Evolutionary conservation across 2,797 vertebrate species (phyloP).

Genomic region (Pantherophis alleghaniensis): DNA sequence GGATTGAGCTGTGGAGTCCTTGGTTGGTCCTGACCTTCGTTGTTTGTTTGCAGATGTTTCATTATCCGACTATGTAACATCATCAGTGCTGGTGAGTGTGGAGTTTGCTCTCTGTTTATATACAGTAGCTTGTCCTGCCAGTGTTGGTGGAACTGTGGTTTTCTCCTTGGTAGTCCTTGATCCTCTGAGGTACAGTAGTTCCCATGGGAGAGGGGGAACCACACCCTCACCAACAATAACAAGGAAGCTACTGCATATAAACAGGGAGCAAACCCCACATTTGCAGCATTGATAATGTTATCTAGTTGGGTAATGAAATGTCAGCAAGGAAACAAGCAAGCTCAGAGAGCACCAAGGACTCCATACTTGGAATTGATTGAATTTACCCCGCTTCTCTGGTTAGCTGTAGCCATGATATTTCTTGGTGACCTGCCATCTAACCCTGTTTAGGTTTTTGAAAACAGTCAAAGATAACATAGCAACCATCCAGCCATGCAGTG

Average conservation of each 20-base stretch:
- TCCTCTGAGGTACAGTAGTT: background rate
- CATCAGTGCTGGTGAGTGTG: background rate
- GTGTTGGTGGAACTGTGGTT: background rate
- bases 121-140: background rate
- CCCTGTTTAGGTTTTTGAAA: background rate
- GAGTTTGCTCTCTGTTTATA: background rate
- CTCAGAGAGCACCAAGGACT: background rate
- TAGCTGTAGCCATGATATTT: background rate
- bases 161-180: background rate
- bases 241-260: background rate
- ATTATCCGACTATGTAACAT: background rate
- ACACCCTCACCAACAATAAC: background rate
- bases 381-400: background rate
- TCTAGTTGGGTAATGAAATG: background rate
- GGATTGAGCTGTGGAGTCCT: background rate
- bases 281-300: background rate
- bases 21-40: background rate
- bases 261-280: background rate
- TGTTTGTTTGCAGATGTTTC: background rate
- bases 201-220: rapidly evolving
- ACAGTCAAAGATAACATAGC: background rate
- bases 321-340: background rate
- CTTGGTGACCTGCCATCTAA: background rate
- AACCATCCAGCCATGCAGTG: background rate
- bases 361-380: background rate